These are phyloP conservation scores for Tipula lateralis DNA, from an alignment of 2,888 invertebrate genomes.

Conservation along the genomic window DNA sequence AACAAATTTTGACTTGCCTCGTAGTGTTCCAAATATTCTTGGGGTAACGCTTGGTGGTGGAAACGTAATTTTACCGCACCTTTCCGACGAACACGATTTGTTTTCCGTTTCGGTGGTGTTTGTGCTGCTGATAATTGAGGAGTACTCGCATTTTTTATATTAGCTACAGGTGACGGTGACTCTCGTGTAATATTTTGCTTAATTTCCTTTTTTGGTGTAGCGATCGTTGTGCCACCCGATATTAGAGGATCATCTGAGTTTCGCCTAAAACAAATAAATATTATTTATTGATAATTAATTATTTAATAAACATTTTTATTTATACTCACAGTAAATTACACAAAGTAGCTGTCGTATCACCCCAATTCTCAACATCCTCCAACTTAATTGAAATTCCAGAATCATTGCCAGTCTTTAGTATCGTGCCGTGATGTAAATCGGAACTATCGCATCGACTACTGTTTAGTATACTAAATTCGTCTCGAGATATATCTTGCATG, in stretches of 20 bases:
- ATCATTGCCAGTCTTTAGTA: background rate
- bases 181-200: slow-evolving; percentile 36
- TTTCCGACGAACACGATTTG: slow-evolving; percentile 38
- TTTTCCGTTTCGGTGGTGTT: slow-evolving; percentile 36
- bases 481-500: slow-evolving; percentile 46
- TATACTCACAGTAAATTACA: slow-evolving; percentile 27
- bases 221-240: slow-evolving; percentile 44
- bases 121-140: slow-evolving; percentile 36
- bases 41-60: slow-evolving; percentile 73
- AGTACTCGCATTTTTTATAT: slow-evolving; percentile 35
- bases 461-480: slow-evolving; percentile 41
- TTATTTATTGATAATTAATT: too few species aligned
- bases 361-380: slow-evolving; percentile 27
- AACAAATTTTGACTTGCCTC: slow-evolving; percentile 64
- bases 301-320: too few species aligned
- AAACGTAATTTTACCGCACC: slow-evolving; percentile 72
- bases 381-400: slow-evolving; percentile 31
- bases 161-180: slow-evolving; percentile 30
- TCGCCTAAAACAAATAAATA: slow-evolving; percentile 36
- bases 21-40: slow-evolving; percentile 74
- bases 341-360: background rate
- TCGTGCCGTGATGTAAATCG: slow-evolving; percentile 29
- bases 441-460: slow-evolving; percentile 39
- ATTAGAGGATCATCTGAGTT: slow-evolving; percentile 49
- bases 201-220: slow-evolving; percentile 43